Conservation (phyloP, 2,113 vertebrate species). For the Elephantulus edwardii region DNA sequence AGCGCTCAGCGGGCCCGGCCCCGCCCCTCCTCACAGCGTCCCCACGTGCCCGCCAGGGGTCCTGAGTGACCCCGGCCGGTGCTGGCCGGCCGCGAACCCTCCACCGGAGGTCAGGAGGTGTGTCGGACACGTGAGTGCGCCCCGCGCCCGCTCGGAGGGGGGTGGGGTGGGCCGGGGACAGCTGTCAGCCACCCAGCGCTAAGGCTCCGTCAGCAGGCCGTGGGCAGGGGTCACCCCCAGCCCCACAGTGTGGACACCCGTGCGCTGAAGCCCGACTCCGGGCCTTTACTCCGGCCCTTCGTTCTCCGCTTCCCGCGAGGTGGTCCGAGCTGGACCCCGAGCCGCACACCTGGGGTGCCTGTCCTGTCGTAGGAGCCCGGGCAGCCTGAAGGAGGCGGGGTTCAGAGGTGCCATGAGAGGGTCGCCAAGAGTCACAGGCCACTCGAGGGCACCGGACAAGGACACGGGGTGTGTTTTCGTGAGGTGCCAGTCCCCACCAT, state of each 20-base stretch:
- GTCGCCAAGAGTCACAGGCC: not conserved
- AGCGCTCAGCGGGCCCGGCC: not conserved
- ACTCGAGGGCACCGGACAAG: not conserved
- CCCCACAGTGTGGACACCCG: not conserved
- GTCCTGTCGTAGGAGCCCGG: not conserved
- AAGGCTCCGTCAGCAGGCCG: too few relatives aligned
- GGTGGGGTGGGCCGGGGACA: not conserved
- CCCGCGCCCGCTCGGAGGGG: not conserved
- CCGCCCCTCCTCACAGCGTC: not conserved
- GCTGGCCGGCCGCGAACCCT: not conserved
- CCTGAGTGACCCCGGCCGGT: not conserved
- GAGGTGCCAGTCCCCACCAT: too few relatives aligned
- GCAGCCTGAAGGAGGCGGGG: not conserved
- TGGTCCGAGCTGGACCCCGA: not conserved
- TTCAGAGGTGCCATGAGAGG: not conserved
- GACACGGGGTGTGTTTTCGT: too few relatives aligned
- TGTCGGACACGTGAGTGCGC: constrained; percentile 62
- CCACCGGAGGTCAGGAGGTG: constrained; percentile 10
- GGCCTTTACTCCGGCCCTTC: too few relatives aligned
- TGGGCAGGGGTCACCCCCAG: not conserved
- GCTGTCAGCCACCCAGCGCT: not conserved
- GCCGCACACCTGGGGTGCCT: not conserved
- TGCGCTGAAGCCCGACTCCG: not conserved
- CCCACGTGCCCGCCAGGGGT: not conserved
- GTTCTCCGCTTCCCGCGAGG: not conserved